Evolutionary conservation across 2,113 vertebrate genomes (phyloP), one percentile per base, ranked within the genome.

Genomic region (Etheostoma cragini): DNA sequence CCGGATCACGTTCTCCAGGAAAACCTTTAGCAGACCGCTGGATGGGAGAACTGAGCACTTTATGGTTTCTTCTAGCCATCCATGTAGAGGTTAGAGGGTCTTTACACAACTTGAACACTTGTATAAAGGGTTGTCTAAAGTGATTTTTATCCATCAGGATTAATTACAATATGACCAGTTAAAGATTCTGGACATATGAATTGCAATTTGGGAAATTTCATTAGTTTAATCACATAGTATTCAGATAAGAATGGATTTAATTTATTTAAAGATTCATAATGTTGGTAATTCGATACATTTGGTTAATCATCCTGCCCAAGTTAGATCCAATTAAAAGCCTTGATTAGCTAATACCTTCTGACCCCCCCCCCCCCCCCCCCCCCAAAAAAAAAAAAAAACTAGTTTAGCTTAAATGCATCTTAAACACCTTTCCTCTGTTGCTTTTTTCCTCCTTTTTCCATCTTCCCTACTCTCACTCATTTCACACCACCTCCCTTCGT

Each of bases 381-480:
- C 5, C 5, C 21, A 74, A n/a, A n/a, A n/a, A n/a, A n/a, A n/a
- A n/a, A n/a, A n/a, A n/a, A n/a, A n/a, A n/a, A n/a, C n/a, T n/a
- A 26, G 26, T 26, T 30, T 73, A 82, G 42, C 46, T 86, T 73
- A 87, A 92, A 80, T 74, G 42, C 81, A 89, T 92, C 72, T 93
- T 92, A 90, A 95, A 91, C 72, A 84, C 91, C 90, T 47, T 24
- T 26, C 78, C 63, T 90, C 70, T 84, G 49, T 64, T 63, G 50
- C 61, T 57, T 3, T 53, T 64, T 46, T 46, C 12, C 3, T 5
- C 33, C 61, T 71, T 47, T 65, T 14, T 57, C 6, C 14, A 1
- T 54, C 77, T 11, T 16, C 24, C 15, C n/a, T 50, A 47, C 71
- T 74, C 79, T 79, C 79, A 73, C 81, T 86, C 70, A 67, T 87